Base-by-base conservation (phyloP, 2,113 vertebrate species). In the Leptobrachium ailaonicum region DNA sequence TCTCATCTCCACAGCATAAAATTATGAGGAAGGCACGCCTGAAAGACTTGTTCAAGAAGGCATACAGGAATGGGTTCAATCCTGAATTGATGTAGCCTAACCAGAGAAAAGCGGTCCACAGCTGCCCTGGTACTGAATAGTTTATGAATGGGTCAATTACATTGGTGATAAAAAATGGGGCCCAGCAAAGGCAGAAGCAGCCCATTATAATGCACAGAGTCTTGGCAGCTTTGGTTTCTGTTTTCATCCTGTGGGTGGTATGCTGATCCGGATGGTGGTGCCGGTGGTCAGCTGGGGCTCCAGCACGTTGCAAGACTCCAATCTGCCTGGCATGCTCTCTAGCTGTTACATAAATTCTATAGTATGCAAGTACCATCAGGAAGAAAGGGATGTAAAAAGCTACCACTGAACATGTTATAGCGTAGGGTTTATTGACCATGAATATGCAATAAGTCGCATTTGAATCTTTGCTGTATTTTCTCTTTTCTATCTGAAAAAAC, bases 31-130 rank as follows among this genome's bases (percentile, higher is more conserved):
- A 99, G 95, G 98, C 98, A 95, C 95, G 96, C 82, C 97, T 92
- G 91, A 99, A 99, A 85, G 98, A 96, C 91, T 97, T 98, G 93
- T 99, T 99, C 90, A 99, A 93, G 91, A 99, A 99, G 90, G 98
- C 98, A 82, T 99, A 99, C 83, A 99, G 96, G 87, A 99, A 97
- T 82, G 98, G 98, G 90, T 99, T 99, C 84, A 99, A 88, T 90
- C 97, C 98, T 85, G 98, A 99, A 93, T 99, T 99, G 89, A 99
- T 98, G 89, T 99, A 99, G 87, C 98, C 98, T 73, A 99, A 92
- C 98, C 98, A 99, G 67, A 99, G 92, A 88, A 96, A 99, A 84
- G 97, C 96, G 0, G 90, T 94, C 98, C 98, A 99, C 86, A 99
- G 89, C 90, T 98, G 88, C 53, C 89, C 91, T 0, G 98, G 98